These are phyloP conservation scores for Scylla paramamosain DNA, from an alignment of 1,140 invertebrate genomes.

Conservation along the genomic window DNA sequence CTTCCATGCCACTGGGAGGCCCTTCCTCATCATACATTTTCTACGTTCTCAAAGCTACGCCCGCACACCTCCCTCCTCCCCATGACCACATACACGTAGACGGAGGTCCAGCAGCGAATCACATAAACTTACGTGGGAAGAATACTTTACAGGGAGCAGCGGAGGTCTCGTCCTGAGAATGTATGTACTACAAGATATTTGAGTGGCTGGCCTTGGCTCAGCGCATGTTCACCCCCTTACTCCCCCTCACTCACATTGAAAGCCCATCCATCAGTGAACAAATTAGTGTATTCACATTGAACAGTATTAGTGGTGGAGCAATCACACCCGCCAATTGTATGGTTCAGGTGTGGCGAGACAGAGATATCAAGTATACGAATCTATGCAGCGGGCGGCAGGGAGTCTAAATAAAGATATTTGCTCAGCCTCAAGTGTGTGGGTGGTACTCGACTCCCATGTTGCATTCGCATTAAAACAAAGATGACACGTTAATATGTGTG, in stretches of 20 bases:
- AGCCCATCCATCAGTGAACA: neutral
- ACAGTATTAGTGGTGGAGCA: neutral
- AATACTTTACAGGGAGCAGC: neutral
- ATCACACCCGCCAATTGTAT: neutral
- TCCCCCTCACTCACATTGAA: neutral
- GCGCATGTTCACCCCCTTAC: neutral
- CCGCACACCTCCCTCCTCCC: neutral
- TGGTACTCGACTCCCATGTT: neutral
- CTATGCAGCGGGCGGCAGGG: neutral
- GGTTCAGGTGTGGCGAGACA: neutral
- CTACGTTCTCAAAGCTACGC: neutral
- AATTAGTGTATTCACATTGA: neutral
- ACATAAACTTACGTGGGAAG: neutral
- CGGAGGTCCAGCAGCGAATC: conserved; percentile 1
- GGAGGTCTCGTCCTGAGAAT: neutral
- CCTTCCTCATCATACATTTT: neutral
- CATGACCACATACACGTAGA: neutral
- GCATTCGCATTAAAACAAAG: neutral
- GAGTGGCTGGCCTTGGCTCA: neutral
- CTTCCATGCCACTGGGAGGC: neutral
- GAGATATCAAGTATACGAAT: neutral
- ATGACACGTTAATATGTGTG: neutral
- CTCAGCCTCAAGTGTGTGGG: neutral
- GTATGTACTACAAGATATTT: neutral
- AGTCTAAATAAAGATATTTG: neutral